A percentile compares a stretch with the other conserved stretches of the same genome.
phyloP scores from a whole-genome alignment of 92 coral and sea anemone species.

The Anthopleura xanthogrammica region DNA sequence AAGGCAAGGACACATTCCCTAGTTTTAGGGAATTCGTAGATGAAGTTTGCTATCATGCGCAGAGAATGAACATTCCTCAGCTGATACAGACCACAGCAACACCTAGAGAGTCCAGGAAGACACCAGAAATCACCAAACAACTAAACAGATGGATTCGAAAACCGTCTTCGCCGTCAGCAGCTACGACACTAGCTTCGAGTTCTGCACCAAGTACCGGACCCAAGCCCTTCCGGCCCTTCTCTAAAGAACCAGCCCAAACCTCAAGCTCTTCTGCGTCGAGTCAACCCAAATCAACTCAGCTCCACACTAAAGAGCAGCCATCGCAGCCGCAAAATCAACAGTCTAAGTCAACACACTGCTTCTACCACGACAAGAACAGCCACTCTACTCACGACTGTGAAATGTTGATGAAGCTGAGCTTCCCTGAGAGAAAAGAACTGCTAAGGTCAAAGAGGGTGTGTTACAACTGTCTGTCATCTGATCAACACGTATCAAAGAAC shows the following conservation, averaged over 20 bases:
- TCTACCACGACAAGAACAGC: conserved; percentile 35
- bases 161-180: neutral
- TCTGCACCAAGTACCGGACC: neutral
- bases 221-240: neutral
- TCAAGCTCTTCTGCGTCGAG: too few relatives aligned
- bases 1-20: conserved; percentile 50
- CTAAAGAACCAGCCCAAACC: neutral
- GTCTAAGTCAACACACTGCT: neutral
- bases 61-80: conserved; percentile 61
- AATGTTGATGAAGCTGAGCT: conserved; percentile 27
- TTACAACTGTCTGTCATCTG: neutral
- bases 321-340: neutral
- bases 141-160: conserved; percentile 1
- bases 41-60: conserved; percentile 42
- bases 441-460: neutral
- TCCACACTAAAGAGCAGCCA: too few relatives aligned
- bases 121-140: conserved; percentile 1
- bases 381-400: conserved; percentile 39
- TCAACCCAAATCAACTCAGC: too few relatives aligned
- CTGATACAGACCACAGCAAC: conserved; percentile 24
- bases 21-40: conserved; percentile 39
- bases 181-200: conserved; percentile 13
- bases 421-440: conserved; percentile 23
- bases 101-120: neutral
- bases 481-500: neutral